Evolutionary conservation across 1,140 invertebrate genomes (phyloP), one percentile per base, ranked within the genome.

Genomic region (Monochamus saltuarius): DNA sequence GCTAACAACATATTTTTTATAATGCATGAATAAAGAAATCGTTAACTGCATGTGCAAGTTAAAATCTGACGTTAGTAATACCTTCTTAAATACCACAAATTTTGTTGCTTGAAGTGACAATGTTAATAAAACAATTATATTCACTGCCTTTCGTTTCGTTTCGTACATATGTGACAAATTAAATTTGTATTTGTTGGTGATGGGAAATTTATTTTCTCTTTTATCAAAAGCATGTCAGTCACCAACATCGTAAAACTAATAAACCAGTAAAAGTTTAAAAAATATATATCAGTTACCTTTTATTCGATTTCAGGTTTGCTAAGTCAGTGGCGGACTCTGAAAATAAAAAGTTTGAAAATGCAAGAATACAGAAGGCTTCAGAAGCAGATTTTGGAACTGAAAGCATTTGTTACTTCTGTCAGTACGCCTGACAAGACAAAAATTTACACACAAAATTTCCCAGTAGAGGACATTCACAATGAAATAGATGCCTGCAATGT

Each of bases 351-450:
- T 13, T 40, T 52, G 8, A 73, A 65, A 53, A 75, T 73, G 71
- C 68, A 74, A 56, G 71, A 74, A 42, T 73, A 73, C 49, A 50
- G 66, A 29, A 71, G 65, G 51, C 46, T 75, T 17, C 74, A 73
- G 22, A 73, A 69, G 47, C 66, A 74, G 47, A 74, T 73, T 16
- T 47, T 67, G 6, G 56, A 68, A 14, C 38, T 73, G 53, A 75
- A 73, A 59, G 55, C 63, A 17, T 71, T 60, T 14, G 54, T 71
- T 39, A 58, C 14, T 39, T 65, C 61, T 8, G 43, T 71, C 7
- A 67, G 64, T 55, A 61, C 66, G 37, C 56, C 61, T n/a, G 64
- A 62, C 13, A 47, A 50, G 9, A 59, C 13, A 19, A 38, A 42
- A 53, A 8, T 59, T 50, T 53, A 62, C 37, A 22, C 64, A 56